Conservation (phyloP, 2,888 invertebrate genomes). For the Hypolimnas misippus region DNA sequence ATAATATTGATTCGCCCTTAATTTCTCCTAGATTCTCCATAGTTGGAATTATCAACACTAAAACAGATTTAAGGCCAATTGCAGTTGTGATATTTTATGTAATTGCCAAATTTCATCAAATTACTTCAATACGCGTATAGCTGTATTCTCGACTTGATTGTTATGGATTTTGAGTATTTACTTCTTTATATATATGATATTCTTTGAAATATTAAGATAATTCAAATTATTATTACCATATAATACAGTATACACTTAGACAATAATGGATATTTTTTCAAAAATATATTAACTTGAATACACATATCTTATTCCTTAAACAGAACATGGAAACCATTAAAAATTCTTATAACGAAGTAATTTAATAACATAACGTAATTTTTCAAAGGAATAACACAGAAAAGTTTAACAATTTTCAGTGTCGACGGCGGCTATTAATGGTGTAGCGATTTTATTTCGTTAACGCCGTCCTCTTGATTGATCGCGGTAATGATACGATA, state of each 20-base stretch:
- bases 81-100: neutral
- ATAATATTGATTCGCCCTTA: neutral
- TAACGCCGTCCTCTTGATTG: slow-evolving; percentile 16
- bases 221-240: too few species aligned
- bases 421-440: slow-evolving; percentile 16
- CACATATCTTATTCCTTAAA: too few species aligned
- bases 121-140: neutral
- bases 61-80: neutral
- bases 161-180: neutral
- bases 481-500: slow-evolving; percentile 6
- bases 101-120: neutral
- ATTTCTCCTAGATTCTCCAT: neutral
- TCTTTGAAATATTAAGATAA: too few species aligned
- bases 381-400: slow-evolving; percentile 22
- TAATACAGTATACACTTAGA: too few species aligned
- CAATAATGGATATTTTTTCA: too few species aligned
- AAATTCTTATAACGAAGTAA: too few species aligned
- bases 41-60: neutral
- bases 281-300: too few species aligned
- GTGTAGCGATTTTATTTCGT: slow-evolving; percentile 7
- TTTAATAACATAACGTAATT: too few species aligned
- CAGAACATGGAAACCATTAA: too few species aligned
- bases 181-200: too few species aligned
- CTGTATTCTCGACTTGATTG: neutral
- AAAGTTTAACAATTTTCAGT: slow-evolving; percentile 22